A percentile compares a stretch with the other conserved stretches of the same genome.
Conservation (phyloP, 2,888 invertebrate genomes). For the Neoitamus cyanurus region DNA sequence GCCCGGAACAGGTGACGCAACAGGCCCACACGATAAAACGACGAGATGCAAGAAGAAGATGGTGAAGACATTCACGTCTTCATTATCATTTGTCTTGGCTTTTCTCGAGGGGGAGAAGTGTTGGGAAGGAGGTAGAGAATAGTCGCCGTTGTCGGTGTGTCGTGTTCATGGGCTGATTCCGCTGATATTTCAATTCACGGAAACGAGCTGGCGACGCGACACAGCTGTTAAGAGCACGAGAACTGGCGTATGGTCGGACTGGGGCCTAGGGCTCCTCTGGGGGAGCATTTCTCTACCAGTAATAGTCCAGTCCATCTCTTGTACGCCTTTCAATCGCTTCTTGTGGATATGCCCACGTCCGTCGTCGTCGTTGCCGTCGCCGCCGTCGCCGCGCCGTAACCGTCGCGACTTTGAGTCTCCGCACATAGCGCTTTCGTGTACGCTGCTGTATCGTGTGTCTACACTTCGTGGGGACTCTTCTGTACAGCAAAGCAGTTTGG, state of each 20-base stretch:
- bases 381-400: background rate
- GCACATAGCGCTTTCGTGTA: background rate
- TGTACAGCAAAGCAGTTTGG: background rate
- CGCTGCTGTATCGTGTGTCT: background rate
- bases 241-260: background rate
- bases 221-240: background rate
- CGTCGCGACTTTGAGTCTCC: background rate
- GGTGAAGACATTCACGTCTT: background rate
- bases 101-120: background rate
- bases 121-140: background rate
- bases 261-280: background rate
- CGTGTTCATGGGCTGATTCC: background rate
- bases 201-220: background rate
- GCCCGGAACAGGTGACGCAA: background rate
- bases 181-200: slow-evolving; percentile 15
- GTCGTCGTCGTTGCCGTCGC: background rate
- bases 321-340: background rate
- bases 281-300: background rate
- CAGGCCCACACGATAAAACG: background rate
- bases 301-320: background rate
- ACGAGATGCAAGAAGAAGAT: background rate
- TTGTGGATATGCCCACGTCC: background rate
- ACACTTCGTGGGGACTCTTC: background rate
- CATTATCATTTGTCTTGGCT: background rate
- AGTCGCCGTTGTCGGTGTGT: background rate